Percentiles rank a stretch among this genome's conserved stretches.
Conservation (phyloP, 1,140 invertebrate genomes). For the Atopsyche davidsoni region DNA sequence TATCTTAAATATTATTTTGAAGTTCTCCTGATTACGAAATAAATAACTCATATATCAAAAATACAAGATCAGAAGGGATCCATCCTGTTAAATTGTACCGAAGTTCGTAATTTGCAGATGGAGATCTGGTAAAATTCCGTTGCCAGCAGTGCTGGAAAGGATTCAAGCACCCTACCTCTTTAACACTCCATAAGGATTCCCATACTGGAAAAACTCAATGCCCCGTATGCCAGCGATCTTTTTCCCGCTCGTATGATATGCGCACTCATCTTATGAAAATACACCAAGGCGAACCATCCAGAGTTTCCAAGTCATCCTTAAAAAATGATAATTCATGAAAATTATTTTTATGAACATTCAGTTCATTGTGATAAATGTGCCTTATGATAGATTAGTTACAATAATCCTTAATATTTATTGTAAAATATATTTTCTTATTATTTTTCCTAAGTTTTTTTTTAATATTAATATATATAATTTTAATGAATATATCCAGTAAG, state of each 20-base stretch:
- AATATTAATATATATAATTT: too few species aligned
- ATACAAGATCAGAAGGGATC: not conserved
- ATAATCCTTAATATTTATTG: too few species aligned
- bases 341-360: not conserved
- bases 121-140: conserved; percentile 51
- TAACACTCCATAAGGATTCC: conserved; percentile 68
- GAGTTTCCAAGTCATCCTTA: conserved; percentile 20
- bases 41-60: conserved; percentile 5
- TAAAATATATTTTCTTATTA: too few species aligned
- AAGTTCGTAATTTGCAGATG: conserved; percentile 39
- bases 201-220: conserved; percentile 68
- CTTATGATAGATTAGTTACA: too few species aligned
- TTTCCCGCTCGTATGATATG: conserved; percentile 60
- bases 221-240: conserved; percentile 54
- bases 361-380: conserved; percentile 21
- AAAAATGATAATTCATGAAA: conserved; percentile 11
- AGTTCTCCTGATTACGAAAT: conserved; percentile 15
- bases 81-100: conserved; percentile 16
- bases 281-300: conserved; percentile 39
- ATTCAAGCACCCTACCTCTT: conserved; percentile 69
- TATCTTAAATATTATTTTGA: conserved; percentile 19
- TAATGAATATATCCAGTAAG: too few species aligned
- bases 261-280: conserved; percentile 55
- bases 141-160: conserved; percentile 66
- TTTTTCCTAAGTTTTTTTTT: too few species aligned